Evolutionary conservation across 2,797 vertebrate species (phyloP).

Genomic region (Pelochelys cantorii): DNA sequence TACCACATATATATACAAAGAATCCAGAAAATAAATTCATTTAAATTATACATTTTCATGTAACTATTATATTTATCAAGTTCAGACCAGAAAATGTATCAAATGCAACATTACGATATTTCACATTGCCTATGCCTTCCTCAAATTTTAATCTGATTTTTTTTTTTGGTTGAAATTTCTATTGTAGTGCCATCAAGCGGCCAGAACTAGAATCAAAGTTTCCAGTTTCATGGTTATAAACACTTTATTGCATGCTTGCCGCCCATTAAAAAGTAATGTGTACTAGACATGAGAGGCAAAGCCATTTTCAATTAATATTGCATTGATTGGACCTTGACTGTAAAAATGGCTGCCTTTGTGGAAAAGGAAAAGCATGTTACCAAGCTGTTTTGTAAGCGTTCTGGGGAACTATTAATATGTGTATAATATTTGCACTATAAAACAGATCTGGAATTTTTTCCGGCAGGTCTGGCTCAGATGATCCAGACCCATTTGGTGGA

Average conservation of each 20-base stretch:
- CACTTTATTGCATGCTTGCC: not conserved
- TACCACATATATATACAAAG: fast-evolving
- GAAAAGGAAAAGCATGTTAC: not conserved
- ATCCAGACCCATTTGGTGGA: not conserved
- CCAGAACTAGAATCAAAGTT: not conserved
- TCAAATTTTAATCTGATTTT: conserved; percentile 56
- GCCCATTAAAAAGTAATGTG: not conserved
- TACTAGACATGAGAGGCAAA: fast-evolving
- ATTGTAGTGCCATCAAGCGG: conserved; percentile 78
- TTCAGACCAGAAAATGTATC: conserved; percentile 54
- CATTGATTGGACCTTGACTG: fast-evolving
- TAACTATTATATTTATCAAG: conserved; percentile 33
- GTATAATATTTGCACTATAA: not conserved
- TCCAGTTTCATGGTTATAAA: fast-evolving
- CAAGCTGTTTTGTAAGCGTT: not conserved
- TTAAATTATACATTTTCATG: conserved; percentile 15
- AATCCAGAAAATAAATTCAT: not conserved
- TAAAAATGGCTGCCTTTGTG: not conserved
- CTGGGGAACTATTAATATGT: fast-evolving
- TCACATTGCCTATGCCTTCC: conserved; percentile 22
- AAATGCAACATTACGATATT: conserved; percentile 72
- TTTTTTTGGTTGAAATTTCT: conserved; percentile 62
- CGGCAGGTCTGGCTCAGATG: not conserved
- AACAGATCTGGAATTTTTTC: not conserved
- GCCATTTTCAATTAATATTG: not conserved